Evolutionary conservation across 1,140 invertebrate genomes (phyloP), one percentile per base, ranked within the genome.

Genomic region (Drosophila nannoptera): DNA sequence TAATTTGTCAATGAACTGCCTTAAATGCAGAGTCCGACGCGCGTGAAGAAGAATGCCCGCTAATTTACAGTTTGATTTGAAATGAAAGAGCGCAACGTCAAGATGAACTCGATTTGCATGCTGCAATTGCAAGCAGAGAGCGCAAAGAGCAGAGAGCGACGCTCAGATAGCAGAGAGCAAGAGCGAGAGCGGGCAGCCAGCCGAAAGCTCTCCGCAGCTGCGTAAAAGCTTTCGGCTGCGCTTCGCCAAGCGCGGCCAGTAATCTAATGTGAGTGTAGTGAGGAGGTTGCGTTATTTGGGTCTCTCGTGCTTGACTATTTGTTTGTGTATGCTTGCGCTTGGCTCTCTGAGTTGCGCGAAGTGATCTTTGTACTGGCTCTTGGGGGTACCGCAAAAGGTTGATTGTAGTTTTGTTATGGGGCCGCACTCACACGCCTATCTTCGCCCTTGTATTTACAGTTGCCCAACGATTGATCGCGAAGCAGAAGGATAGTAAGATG

Each of bases 311-410:
- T 22, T 22, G 22, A 22, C 5, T 4, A 4, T 14, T 2, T 40
- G 22, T n/a, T n/a, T n/a, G n/a, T n/a, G n/a, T n/a, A n/a, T 12
- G 16, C 7, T 40, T 40, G 16, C 29, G n/a, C 9, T 38, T 36
- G 52, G 35, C n/a, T 16, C 38, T 42, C 40, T 32, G 32, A 45
- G 61, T 40, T 64, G 61, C 33, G 40, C 2, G 7, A 12, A 0
- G 4, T 81, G 77, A 80, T 81, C 77, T 80, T 80, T 80, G 77
- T 45, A 80, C 77, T 53, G 48, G n/a, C 32, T 16, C 7, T 31
- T 12, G 54, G 6, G 45, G 4, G 12, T 6, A 16, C 5, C 6
- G 4, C 4, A 31, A n/a, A 7, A 5, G 40, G 14, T 43, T 43
- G 12, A 43, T 4, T 43, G 12, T 14, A 5, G 5, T 43, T 43